These are phyloP conservation scores for Xylocopa sonorina DNA, from an alignment of 1,140 invertebrate genomes.

Conservation along the genomic window DNA sequence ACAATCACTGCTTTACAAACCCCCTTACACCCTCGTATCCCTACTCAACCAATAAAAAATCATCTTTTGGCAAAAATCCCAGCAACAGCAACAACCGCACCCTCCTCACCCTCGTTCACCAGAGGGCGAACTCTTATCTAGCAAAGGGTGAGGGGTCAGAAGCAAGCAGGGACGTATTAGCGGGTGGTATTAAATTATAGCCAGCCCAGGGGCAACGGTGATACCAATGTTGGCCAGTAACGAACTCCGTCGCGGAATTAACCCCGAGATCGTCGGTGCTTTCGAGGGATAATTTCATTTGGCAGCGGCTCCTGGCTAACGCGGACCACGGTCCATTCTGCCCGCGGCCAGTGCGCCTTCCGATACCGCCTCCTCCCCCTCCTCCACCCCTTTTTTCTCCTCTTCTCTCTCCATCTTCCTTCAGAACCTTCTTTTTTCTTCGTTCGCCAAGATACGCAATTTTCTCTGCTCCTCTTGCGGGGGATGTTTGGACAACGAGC, in stretches of 20 bases:
- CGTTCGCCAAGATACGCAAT: conserved; percentile 50
- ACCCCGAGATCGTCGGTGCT: conserved; percentile 70
- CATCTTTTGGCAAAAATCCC: conserved; percentile 53
- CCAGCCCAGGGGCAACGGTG: conserved; percentile 71
- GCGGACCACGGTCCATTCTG: conserved; percentile 43
- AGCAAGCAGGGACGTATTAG: conserved; percentile 70
- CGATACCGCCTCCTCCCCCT: conserved; percentile 28
- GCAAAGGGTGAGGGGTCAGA: conserved; percentile 58
- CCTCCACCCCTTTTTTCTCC: background rate
- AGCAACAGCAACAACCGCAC: background rate
- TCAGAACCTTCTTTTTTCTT: conserved; percentile 26
- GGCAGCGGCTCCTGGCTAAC: conserved; percentile 64
- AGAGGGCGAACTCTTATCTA: conserved; percentile 69
- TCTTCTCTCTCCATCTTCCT: background rate
- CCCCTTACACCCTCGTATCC: too few species aligned
- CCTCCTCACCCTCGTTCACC: background rate
- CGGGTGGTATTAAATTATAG: conserved; percentile 77
- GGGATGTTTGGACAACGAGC: conserved; percentile 14
- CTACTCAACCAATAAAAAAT: too few species aligned
- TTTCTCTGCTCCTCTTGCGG: background rate
- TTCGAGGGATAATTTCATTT: conserved; percentile 79
- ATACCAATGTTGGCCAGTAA: conserved; percentile 70
- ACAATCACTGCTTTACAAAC: too few species aligned
- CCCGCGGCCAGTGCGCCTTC: conserved; percentile 33
- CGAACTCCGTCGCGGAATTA: conserved; percentile 72